phyloP scores from a whole-genome alignment of 2,888 invertebrate genomes.

The Blera fallax region DNA sequence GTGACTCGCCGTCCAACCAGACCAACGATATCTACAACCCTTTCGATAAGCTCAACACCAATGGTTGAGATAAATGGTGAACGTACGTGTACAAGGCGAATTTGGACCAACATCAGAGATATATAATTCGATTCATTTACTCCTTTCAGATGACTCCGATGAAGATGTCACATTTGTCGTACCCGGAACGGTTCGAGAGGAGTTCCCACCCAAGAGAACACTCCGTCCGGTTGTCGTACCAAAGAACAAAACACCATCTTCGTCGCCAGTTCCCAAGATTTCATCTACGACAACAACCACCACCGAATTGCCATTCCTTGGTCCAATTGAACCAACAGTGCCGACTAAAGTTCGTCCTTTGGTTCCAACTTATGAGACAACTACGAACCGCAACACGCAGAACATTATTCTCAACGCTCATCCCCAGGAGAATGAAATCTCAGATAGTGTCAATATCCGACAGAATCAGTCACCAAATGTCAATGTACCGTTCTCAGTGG shows the following conservation, averaged over 20 bases:
- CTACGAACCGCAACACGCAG: constrained; percentile 80
- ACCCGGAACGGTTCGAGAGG: constrained; percentile 82
- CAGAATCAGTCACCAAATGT: constrained; percentile 87
- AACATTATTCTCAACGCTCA: constrained; percentile 85
- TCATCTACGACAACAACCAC: constrained; percentile 75
- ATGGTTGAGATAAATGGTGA: constrained; percentile 79
- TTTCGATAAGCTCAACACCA: constrained; percentile 76
- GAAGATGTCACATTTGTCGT: constrained; percentile 80
- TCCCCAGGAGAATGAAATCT: constrained; percentile 91
- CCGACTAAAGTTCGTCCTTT: constrained; percentile 74
- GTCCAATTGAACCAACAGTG: constrained; percentile 75
- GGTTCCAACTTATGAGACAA: constrained; percentile 73
- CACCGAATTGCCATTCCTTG: constrained; percentile 35
- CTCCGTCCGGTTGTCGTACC: constrained; percentile 78
- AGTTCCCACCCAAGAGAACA: constrained; percentile 81
- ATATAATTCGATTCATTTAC: not conserved
- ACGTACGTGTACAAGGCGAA: constrained; percentile 73
- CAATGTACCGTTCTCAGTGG: constrained; percentile 86
- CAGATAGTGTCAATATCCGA: constrained; percentile 82
- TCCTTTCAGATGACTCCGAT: constrained; percentile 78
- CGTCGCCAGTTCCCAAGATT: constrained; percentile 82
- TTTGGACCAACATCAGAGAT: not conserved
- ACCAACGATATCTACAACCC: constrained; percentile 77
- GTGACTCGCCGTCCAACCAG: constrained; percentile 78
- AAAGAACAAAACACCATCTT: constrained; percentile 78